phyloP scores from a whole-genome alignment of 1,140 invertebrate species.

The Panagrolaimus sp. region DNA sequence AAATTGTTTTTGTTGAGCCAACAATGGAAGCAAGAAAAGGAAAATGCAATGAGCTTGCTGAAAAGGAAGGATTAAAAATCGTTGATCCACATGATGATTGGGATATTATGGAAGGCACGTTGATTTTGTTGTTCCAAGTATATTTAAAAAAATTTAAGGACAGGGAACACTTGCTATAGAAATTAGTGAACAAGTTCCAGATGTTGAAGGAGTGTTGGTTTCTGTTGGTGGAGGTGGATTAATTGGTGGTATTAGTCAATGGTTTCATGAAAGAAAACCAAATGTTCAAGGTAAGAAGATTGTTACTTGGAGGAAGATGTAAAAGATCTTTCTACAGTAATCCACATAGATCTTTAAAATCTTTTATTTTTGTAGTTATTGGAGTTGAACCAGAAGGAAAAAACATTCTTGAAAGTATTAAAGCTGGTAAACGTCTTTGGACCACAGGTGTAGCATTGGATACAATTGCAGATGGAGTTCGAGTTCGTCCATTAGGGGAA shows the following conservation, averaged over 20 bases:
- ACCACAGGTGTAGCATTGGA: slow-evolving; percentile 48
- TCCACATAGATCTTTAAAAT: too few relatives aligned
- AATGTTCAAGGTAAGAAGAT: not conserved
- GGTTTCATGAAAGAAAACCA: not conserved
- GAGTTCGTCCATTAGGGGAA: slow-evolving; percentile 4
- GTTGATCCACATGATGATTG: slow-evolving; percentile 61
- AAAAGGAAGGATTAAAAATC: too few relatives aligned
- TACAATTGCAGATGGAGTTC: slow-evolving; percentile 23
- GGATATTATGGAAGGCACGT: slow-evolving; percentile 61
- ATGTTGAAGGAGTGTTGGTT: not conserved
- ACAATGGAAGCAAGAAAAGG: too few relatives aligned
- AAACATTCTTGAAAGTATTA: slow-evolving; percentile 56
- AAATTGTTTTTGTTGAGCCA: not conserved
- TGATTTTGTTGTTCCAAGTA: too few relatives aligned
- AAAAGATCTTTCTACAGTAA: too few relatives aligned
- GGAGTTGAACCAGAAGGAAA: slow-evolving; percentile 60
- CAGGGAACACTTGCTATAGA: slow-evolving; percentile 57
- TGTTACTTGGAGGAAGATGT: too few relatives aligned
- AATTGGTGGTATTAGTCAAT: slow-evolving; percentile 4
- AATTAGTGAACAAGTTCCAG: slow-evolving; percentile 32
- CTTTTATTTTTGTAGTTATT: slow-evolving; percentile 57
- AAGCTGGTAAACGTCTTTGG: slow-evolving; percentile 56
- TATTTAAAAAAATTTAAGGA: too few relatives aligned
- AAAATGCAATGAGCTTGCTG: too few relatives aligned
- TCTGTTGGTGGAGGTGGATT: slow-evolving; percentile 14